Evolutionary conservation across 2,113 vertebrate genomes (phyloP), one percentile per base, ranked within the genome.

Genomic region (Thamnophis sirtalis): DNA sequence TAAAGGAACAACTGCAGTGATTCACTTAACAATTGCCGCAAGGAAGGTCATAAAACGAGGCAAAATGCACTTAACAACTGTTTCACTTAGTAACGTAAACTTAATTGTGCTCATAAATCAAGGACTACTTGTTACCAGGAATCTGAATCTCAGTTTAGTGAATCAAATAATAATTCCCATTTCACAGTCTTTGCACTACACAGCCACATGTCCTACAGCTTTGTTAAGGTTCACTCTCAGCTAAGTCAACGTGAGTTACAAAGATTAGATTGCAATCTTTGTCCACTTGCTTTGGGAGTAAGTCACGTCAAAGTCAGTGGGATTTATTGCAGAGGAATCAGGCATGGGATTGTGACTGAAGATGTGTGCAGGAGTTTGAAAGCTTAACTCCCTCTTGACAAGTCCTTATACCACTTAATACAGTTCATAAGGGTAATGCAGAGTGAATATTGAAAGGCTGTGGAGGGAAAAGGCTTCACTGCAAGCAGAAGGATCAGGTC

Each of bases 381-480:
- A 58, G 91, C 11, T 89, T 56, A 91, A 91, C 85, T 89, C 68
- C 86, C 26, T 89, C 91, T 56, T 50, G 24, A 6, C 49, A 90
- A 2, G 6, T 87, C 86, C 48, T 58, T 5, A 86, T n/a, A 10
- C 17, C 4, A 51, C 58, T 51, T 33, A 93, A 92, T 55, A 0
- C 1, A 24, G 5, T 63, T 55, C 51, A 28, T 24, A 15, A 60
- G 48, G 84, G 11, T 17, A 89, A 17, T 9, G 2, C 19, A 55
- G 50, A 92, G 33, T 87, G 0, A 13, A 58, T 6, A 50, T 3
- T 3, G 53, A 7, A 63, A 43, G 3, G 68, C 3, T 8, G 60
- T 90, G 80, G 80, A 93, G 26, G 17, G 85, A 11, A 4, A 13
- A 21, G 4, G 0, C 28, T 51, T 51, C 33, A 53, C n/a, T 91